Conservation (phyloP, 2,888 invertebrate species). For the Cephus pygmeus region DNA sequence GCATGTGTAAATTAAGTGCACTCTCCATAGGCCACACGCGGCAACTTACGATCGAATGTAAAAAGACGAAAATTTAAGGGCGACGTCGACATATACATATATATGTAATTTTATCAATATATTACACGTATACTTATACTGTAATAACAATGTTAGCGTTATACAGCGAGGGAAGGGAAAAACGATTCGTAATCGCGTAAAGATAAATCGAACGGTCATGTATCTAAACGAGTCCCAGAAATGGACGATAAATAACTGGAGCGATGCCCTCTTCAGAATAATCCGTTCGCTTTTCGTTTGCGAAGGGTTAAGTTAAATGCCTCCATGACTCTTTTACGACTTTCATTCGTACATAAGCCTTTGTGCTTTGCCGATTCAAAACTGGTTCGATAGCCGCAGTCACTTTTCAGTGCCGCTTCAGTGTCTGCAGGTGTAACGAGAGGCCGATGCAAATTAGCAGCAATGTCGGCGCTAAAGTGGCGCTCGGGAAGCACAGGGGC, state of each 20-base stretch:
- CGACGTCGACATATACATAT: not conserved
- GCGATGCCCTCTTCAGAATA: not conserved
- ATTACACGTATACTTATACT: not conserved
- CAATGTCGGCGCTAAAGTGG: conserved; percentile 8
- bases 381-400: not conserved
- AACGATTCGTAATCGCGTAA: not conserved
- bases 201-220: not conserved
- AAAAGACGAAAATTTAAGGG: not conserved
- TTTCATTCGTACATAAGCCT: not conserved
- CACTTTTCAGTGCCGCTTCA: not conserved
- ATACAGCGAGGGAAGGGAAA: not conserved
- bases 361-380: not conserved
- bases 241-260: not conserved
- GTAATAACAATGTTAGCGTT: not conserved
- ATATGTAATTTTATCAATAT: not conserved
- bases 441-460: conserved; percentile 8
- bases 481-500: conserved; percentile 4
- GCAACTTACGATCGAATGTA: not conserved
- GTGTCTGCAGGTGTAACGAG: conserved; percentile 7
- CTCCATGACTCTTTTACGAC: not conserved
- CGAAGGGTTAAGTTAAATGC: not conserved
- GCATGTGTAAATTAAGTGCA: not conserved
- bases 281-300: not conserved
- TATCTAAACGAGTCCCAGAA: not conserved
- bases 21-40: not conserved